A percentile compares a stretch with the other conserved stretches of the same genome.
Evolutionary conservation across 1,140 invertebrate species (phyloP).

Genomic region (Drosophila bipectinata): DNA sequence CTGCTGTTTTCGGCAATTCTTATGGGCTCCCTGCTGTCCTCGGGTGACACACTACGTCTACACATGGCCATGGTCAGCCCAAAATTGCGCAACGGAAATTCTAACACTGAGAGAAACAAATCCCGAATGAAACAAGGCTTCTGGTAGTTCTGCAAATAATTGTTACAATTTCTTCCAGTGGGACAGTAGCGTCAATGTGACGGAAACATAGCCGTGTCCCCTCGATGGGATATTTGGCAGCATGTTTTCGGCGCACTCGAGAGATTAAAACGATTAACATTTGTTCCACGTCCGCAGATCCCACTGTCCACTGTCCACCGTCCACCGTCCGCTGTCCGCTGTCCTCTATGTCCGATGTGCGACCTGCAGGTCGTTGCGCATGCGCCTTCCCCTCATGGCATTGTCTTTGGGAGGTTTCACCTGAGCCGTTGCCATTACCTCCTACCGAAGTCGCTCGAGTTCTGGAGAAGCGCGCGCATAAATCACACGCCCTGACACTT

Average conservation of each 20-base stretch:
- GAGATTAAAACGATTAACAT: slow-evolving; percentile 82
- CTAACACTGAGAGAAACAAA: slow-evolving; percentile 10
- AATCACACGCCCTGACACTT: slow-evolving; percentile 77
- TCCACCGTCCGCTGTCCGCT: slow-evolving; percentile 23
- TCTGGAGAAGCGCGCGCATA: slow-evolving; percentile 72
- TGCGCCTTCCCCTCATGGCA: slow-evolving; percentile 49
- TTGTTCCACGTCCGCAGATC: slow-evolving; percentile 67
- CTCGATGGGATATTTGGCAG: slow-evolving; percentile 52
- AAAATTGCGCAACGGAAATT: slow-evolving; percentile 65
- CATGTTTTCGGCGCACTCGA: slow-evolving; percentile 79
- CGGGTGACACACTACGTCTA: slow-evolving; percentile 21
- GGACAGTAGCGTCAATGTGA: slow-evolving; percentile 62
- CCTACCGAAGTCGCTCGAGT: slow-evolving; percentile 58
- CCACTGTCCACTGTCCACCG: slow-evolving; percentile 11
- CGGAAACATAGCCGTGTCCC: slow-evolving; percentile 65
- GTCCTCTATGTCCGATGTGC: slow-evolving; percentile 19
- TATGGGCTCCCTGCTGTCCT: slow-evolving; percentile 35
- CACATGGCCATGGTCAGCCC: slow-evolving; percentile 42
- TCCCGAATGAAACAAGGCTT: background rate
- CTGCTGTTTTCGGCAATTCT: slow-evolving; percentile 33
- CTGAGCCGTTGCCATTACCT: slow-evolving; percentile 38
- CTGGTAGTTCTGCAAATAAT: background rate
- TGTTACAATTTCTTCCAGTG: background rate
- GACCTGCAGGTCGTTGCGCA: slow-evolving; percentile 70
- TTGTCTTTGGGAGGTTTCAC: slow-evolving; percentile 10